Evolutionary conservation across 2,113 vertebrate genomes (phyloP), one percentile per base, ranked within the genome.

Genomic region (Pterocles gutturalis): DNA sequence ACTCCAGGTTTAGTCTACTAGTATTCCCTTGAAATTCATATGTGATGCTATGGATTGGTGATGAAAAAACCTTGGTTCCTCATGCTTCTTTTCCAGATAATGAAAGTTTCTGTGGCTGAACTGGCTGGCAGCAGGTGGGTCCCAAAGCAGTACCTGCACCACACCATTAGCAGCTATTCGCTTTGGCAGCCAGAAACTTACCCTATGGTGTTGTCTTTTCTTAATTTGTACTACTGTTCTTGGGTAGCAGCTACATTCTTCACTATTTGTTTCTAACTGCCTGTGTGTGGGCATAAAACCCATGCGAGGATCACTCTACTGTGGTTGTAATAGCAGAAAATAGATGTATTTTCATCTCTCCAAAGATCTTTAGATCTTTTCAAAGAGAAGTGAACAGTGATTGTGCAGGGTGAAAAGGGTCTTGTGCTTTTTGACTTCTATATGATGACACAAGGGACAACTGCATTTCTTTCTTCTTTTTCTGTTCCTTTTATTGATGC

Each of bases 301-400:
- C 29, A 31, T 89, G 77, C 7, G 41, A 93, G 22, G 41, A 92
- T 94, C 61, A 61, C 49, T 93, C 64, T 92, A 3, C 70, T 85
- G 25, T 80, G 92, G 53, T 72, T 91, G 54, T 87, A 94, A 93
- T 54, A 95, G 89, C 89, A 91, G 89, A 96, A 95, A 95, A 96
- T 72, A 87, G 83, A 93, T 79, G 57, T 77, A 64, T 95, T 96
- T 95, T 95, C 54, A 76, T 95, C 65, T 95, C 65, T 91, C 62
- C 85, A 64, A 95, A 92, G 92, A 95, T 96, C 94, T 96, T 96
- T 41, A 92, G 89, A 87, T 94, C 77, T 93, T 84, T 92, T 96
- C 87, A 95, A 65, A 84, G 57, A 80, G 73, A 95, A 72, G 57
- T 87, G 94, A 96, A 89, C 94, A 96, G 76, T 76, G 92, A 89